Base-by-base conservation (phyloP, 2,797 vertebrate species). In the Bryconaethiops microstoma region DNA sequence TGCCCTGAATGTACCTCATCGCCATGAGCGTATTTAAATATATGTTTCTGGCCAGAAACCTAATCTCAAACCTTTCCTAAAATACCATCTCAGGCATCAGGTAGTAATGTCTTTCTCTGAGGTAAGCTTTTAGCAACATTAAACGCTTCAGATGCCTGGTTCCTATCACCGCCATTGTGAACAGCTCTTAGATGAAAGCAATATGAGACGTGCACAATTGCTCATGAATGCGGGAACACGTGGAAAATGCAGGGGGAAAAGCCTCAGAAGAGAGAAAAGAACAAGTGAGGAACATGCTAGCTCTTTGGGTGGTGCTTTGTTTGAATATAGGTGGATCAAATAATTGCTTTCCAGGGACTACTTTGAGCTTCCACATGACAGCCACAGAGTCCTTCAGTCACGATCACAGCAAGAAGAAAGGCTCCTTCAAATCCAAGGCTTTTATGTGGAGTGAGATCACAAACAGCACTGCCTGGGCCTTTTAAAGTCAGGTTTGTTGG, bases 261-360 rank as follows among this genome's bases (percentile, higher is more conserved):
- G n/a, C 10, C 5, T 59, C 4, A 70, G 16, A 21, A 19, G n/a
- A 42, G 6, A 59, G 14, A 70, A 35, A 12, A n/a, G 52, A 35
- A 25, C 13, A 60, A 63, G 35, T 16, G 63, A 16, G 25, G 14
- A 63, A 48, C 57, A 39, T 64, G 14, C 16, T 17, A n/a, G 39
- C 16, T n/a, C 17, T 12, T n/a, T 40, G 35, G 64, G 64, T 67
- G 45, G 16, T 12, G 74, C 65, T 75, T 50, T 45, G 48, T 74
- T 77, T 59, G 54, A 67, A 60, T 0, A 4, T 29, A 59, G 69
- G 63, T 68, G 48, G 54, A 69, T 81, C 40, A 57, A 62, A 69
- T 74, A 57, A 75, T 81, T 77, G 59, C 57, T 75, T 65, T 55
- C 50, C 17, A 81, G 48, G 78, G 73, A 45, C 70, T 57, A 19